A percentile compares a stretch with the other conserved stretches of the same genome.
Conservation (phyloP, 2,797 vertebrate genomes). For the Sebastes hubbsi region DNA sequence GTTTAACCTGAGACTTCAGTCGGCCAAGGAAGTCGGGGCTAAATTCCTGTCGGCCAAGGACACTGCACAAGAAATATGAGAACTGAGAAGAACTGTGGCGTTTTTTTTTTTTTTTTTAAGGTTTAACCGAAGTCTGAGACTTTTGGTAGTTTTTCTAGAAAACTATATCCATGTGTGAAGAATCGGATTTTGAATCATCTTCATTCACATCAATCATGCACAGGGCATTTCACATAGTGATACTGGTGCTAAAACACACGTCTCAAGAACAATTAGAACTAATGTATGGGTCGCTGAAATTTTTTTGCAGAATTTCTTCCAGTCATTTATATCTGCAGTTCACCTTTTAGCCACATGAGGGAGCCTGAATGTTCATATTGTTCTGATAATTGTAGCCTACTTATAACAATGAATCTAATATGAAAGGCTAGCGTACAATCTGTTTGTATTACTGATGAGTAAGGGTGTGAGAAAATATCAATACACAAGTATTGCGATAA, state of each 20-base stretch:
- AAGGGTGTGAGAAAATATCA: too few species aligned
- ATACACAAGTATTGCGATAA: too few species aligned
- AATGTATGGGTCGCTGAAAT: too few species aligned
- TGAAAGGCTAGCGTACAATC: too few species aligned
- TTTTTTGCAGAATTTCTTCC: too few species aligned
- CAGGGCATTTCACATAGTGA: background rate
- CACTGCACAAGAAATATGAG: background rate
- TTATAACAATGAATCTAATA: too few species aligned
- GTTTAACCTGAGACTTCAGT: constrained; percentile 22
- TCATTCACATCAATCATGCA: background rate
- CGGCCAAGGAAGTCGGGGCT: background rate
- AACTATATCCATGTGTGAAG: background rate
- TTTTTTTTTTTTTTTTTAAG: background rate
- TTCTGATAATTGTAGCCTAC: too few species aligned
- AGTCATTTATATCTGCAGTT: too few species aligned
- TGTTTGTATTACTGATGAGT: too few species aligned
- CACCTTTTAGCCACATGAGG: too few species aligned
- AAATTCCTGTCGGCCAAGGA: constrained; percentile 33
- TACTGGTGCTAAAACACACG: constrained; percentile 1
- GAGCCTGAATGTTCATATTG: too few species aligned
- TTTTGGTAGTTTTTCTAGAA: background rate
- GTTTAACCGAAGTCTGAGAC: background rate
- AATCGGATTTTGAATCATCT: background rate
- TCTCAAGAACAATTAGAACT: background rate
- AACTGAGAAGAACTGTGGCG: background rate